These are phyloP conservation scores for Nerophis ophidion DNA, from an alignment of 2,113 vertebrate species.

Conservation along the genomic window DNA sequence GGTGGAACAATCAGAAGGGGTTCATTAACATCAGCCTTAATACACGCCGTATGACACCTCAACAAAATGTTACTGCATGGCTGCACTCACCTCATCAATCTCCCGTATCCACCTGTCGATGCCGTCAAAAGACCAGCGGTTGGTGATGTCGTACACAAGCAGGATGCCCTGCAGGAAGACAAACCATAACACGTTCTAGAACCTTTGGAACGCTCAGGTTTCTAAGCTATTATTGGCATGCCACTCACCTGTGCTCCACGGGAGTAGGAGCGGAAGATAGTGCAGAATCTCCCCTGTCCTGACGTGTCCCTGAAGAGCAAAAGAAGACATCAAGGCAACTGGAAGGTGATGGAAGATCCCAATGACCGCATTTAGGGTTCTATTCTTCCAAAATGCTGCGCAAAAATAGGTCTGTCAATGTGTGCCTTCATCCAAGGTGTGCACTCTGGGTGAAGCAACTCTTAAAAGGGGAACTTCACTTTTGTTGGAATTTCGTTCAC, in stretches of 20 bases:
- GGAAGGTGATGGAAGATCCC: slow-evolving; percentile 2
- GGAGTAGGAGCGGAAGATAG: slow-evolving; percentile 97
- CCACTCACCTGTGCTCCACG: slow-evolving; percentile 89
- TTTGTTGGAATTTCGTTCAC: too few species aligned
- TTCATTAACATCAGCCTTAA: background rate
- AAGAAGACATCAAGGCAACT: background rate
- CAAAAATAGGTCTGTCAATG: too few species aligned
- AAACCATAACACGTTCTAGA: background rate
- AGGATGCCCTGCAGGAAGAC: slow-evolving; percentile 82
- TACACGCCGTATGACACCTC: too few species aligned
- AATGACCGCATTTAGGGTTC: too few species aligned
- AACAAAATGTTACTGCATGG: too few species aligned
- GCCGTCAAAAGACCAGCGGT: slow-evolving; percentile 98
- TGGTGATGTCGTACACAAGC: slow-evolving; percentile 97
- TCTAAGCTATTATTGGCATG: background rate
- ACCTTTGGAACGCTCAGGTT: background rate
- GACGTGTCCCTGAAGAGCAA: slow-evolving; percentile 88
- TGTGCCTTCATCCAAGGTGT: too few species aligned
- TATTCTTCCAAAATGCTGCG: too few species aligned
- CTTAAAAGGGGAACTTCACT: too few species aligned
- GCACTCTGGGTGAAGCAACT: too few species aligned
- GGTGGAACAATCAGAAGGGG: background rate
- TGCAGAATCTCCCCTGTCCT: slow-evolving; percentile 96
- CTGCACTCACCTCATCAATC: slow-evolving; percentile 86
- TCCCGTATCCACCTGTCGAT: slow-evolving; percentile 98